A percentile compares a stretch with the other conserved stretches of the same genome.
Evolutionary conservation across 2,113 vertebrate species (phyloP).

Genomic region (Thamnaconus septentrionalis): DNA sequence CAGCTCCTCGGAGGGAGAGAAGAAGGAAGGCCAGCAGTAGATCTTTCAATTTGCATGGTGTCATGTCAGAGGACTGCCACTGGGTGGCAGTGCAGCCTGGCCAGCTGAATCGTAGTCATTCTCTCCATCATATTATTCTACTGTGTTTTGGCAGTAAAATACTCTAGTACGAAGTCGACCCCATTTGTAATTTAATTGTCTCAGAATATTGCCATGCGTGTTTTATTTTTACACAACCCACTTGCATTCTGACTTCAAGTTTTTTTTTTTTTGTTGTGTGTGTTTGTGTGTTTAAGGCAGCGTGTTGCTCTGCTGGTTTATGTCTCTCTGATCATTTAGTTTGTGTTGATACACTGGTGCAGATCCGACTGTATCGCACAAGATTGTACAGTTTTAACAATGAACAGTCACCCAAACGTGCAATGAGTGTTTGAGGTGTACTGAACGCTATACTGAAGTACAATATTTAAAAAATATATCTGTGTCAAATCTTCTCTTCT

Average conservation of each 20-base stretch:
- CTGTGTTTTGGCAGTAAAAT: slow-evolving; percentile 94
- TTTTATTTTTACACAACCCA: slow-evolving; percentile 41
- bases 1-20: slow-evolving; percentile 86
- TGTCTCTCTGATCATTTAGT: background rate
- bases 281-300: slow-evolving; percentile 7
- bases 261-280: background rate
- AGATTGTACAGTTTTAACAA: background rate
- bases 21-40: slow-evolving; percentile 95
- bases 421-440: no score
- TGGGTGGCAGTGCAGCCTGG: slow-evolving; percentile 77
- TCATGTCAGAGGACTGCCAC: slow-evolving; percentile 59
- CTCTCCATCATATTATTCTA: slow-evolving; percentile 69
- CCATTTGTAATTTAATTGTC: slow-evolving; percentile 60
- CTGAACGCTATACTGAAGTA: no score
- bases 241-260: slow-evolving; percentile 19
- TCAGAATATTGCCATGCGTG: slow-evolving; percentile 11
- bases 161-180: slow-evolving; percentile 57
- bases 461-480: no score
- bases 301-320: slow-evolving; percentile 6
- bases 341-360: background rate
- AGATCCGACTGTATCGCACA: no score
- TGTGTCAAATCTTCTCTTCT: no score
- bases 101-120: slow-evolving; percentile 75
- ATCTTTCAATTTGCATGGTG: slow-evolving; percentile 38
- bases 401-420: no score